These are phyloP conservation scores for Nixonia krombeini DNA, from an alignment of 1,140 invertebrate species.

Conservation along the genomic window DNA sequence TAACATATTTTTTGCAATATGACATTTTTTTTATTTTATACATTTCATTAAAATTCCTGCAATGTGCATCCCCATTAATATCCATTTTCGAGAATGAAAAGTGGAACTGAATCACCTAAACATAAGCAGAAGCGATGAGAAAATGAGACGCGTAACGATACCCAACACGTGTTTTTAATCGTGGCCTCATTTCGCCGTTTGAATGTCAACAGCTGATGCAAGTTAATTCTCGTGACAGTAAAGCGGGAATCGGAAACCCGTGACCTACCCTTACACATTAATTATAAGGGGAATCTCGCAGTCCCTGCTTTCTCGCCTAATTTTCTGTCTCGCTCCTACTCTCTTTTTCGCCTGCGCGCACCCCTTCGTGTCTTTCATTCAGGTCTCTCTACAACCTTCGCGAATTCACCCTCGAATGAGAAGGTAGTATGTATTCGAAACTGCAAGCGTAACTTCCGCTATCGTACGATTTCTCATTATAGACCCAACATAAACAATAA, in stretches of 20 bases:
- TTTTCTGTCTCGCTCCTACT: conserved; percentile 46
- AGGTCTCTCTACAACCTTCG: conserved; percentile 56
- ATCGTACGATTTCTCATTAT: too few relatives aligned
- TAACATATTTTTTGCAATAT: too few relatives aligned
- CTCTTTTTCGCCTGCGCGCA: conserved; percentile 24
- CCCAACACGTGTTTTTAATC: too few relatives aligned
- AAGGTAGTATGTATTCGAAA: too few relatives aligned
- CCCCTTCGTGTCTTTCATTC: conserved; percentile 51
- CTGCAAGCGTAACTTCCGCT: too few relatives aligned
- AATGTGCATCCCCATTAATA: too few relatives aligned
- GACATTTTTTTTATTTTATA: too few relatives aligned
- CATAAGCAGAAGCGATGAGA: too few relatives aligned
- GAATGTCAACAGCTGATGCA: conserved; percentile 58
- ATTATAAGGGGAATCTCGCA: conserved; percentile 67
- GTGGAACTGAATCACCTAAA: too few relatives aligned
- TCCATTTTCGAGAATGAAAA: too few relatives aligned
- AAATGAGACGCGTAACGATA: neutral
- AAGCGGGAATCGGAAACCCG: conserved; percentile 47
- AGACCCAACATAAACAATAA: too few relatives aligned
- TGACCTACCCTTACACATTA: conserved; percentile 71
- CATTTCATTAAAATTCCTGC: too few relatives aligned
- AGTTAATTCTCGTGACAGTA: conserved; percentile 60
- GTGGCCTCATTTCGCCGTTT: neutral
- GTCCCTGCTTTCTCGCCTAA: conserved; percentile 48
- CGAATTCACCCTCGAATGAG: conserved; percentile 55